phyloP scores from a whole-genome alignment of 2,797 vertebrate species.

The Oryzias dopingdopingensis region DNA sequence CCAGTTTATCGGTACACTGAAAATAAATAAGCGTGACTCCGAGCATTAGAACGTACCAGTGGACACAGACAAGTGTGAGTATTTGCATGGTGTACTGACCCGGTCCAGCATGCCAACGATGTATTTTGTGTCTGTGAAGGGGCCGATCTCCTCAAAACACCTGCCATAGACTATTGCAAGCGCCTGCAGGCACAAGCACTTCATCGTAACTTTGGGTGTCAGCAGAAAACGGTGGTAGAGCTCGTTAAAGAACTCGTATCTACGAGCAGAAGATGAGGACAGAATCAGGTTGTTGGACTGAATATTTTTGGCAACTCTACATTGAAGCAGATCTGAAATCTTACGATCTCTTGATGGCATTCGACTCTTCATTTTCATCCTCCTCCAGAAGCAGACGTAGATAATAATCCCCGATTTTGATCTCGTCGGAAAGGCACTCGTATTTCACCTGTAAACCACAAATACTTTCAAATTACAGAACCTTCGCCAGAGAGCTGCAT shows the following conservation, averaged over 20 bases:
- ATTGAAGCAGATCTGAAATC: conserved; percentile 28
- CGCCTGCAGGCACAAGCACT: conserved; percentile 97
- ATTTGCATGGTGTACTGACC: conserved; percentile 76
- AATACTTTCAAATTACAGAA: not conserved
- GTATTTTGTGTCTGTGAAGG: conserved; percentile 95
- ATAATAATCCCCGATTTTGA: conserved; percentile 98
- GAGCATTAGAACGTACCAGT: not conserved
- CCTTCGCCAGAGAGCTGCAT: not conserved
- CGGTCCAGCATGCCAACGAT: conserved; percentile 97
- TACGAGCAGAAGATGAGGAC: conserved; percentile 44
- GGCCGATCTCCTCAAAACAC: conserved; percentile 95
- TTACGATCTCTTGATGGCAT: conserved; percentile 98
- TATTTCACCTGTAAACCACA: conserved; percentile 87
- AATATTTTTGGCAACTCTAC: not conserved
- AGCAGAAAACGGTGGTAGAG: conserved; percentile 98
- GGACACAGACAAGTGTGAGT: not conserved
- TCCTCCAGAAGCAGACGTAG: conserved; percentile 94
- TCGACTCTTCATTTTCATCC: conserved; percentile 92
- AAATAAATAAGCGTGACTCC: conserved; percentile 21
- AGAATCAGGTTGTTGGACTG: not conserved
- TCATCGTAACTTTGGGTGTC: conserved; percentile 98
- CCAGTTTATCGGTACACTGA: conserved; percentile 94
- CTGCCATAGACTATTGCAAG: conserved; percentile 97
- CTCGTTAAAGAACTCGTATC: conserved; percentile 98
- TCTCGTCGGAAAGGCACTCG: conserved; percentile 97